Percentiles rank a stretch among this genome's conserved stretches.
phyloP scores from a whole-genome alignment of 2,113 vertebrate genomes.

The Hirundichthys speculiger region DNA sequence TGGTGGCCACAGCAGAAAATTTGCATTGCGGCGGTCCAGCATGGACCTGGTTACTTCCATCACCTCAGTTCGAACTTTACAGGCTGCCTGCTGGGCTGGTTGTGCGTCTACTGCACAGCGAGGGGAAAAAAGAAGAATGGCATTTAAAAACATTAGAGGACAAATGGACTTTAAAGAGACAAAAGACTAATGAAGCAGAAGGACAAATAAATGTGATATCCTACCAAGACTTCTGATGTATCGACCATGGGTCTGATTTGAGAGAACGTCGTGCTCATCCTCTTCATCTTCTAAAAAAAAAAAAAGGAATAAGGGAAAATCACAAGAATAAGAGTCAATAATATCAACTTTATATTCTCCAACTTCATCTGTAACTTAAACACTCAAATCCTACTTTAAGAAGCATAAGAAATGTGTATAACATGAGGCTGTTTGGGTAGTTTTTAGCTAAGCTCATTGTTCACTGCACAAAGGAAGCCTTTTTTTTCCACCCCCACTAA shows the following conservation, averaged over 20 bases:
- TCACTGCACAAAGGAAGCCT: slow-evolving; percentile 68
- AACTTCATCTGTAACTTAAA: slow-evolving; percentile 36
- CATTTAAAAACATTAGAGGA: background rate
- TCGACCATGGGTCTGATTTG: slow-evolving; percentile 53
- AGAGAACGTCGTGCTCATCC: slow-evolving; percentile 48
- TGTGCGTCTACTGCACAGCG: slow-evolving; percentile 76
- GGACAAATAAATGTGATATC: slow-evolving; percentile 26
- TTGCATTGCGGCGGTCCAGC: slow-evolving; percentile 90
- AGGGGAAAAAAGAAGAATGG: slow-evolving; percentile 17
- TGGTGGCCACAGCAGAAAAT: slow-evolving; percentile 92
- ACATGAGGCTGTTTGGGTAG: slow-evolving; percentile 14
- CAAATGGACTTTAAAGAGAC: background rate
- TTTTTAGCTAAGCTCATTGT: slow-evolving; percentile 68
- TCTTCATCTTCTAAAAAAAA: slow-evolving; percentile 58
- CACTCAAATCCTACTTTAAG: slow-evolving; percentile 25
- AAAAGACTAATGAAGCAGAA: background rate
- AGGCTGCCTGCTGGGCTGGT: slow-evolving; percentile 86
- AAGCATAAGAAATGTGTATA: slow-evolving; percentile 22
- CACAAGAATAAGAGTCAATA: slow-evolving; percentile 5
- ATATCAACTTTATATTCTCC: slow-evolving; percentile 15
- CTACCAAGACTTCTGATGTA: slow-evolving; percentile 68
- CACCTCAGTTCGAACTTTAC: slow-evolving; percentile 91
- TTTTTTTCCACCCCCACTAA: slow-evolving; percentile 46
- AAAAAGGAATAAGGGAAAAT: background rate
- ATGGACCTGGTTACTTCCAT: slow-evolving; percentile 90